Conservation (phyloP, 2,888 invertebrate genomes). For the Plagodis dolabraria region DNA sequence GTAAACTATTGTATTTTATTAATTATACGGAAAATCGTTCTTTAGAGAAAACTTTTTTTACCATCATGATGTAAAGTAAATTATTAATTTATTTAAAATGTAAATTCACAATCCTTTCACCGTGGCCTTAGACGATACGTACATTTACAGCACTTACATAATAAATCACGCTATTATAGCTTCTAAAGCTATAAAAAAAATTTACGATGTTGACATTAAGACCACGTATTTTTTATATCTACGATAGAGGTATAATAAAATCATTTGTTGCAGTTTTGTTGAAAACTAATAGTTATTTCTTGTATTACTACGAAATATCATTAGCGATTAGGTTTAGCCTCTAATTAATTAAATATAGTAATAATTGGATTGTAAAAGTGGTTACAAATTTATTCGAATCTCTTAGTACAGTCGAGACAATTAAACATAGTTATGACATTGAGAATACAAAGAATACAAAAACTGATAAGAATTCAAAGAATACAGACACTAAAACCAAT, state of each 20-base stretch:
- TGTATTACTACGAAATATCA: neutral
- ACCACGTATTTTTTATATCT: constrained; percentile 7
- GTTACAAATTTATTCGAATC: neutral
- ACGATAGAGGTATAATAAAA: constrained; percentile 2
- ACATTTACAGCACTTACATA: neutral
- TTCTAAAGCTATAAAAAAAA: neutral
- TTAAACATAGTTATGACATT: neutral
- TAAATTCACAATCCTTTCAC: too few species aligned
- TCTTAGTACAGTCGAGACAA: neutral
- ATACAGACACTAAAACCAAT: neutral
- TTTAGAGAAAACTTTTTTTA: too few species aligned
- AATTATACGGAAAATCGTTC: too few species aligned
- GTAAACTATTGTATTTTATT: too few species aligned
- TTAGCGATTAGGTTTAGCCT: neutral
- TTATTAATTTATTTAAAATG: too few species aligned
- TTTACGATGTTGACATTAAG: constrained; percentile 7
- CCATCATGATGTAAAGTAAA: too few species aligned
- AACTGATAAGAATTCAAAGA: neutral
- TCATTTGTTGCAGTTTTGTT: neutral
- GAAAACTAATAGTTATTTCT: neutral
- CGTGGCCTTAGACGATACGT: too few species aligned
- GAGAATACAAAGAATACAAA: neutral
- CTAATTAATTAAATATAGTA: neutral
- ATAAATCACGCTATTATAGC: neutral
- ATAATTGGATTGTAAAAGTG: neutral